Conservation (phyloP, 2,113 vertebrate species). For the Urocolius indicus region DNA sequence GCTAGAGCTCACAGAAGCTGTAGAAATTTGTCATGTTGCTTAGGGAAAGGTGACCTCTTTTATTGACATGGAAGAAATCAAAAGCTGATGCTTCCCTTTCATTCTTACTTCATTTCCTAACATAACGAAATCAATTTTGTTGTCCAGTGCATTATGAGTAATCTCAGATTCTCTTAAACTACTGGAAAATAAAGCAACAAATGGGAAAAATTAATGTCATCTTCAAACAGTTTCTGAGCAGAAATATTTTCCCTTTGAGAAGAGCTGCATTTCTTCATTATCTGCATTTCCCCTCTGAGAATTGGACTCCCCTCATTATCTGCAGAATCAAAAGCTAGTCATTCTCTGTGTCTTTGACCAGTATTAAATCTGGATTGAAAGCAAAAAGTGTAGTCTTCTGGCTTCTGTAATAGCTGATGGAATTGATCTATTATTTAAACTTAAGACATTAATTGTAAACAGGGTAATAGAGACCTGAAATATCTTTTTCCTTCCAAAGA, state of each 20-base stretch:
- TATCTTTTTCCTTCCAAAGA: not conserved
- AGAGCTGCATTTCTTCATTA: not conserved
- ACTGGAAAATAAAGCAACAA: not conserved
- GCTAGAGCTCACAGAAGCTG: not conserved
- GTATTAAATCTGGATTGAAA: not conserved
- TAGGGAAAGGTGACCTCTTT: not conserved
- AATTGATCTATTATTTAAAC: conserved; percentile 19
- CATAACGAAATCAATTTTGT: not conserved
- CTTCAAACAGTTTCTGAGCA: not conserved
- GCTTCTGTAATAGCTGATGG: not conserved
- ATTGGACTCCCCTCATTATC: not conserved
- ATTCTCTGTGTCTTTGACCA: not conserved
- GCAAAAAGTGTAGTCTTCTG: not conserved
- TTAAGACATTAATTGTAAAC: not conserved
- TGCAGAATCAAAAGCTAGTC: not conserved
- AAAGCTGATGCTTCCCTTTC: not conserved
- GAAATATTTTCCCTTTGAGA: not conserved
- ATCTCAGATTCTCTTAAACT: not conserved
- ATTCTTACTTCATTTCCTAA: not conserved
- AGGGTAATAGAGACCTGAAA: not conserved
- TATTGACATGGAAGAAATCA: not conserved
- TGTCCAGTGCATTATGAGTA: not conserved
- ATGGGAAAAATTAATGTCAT: not conserved
- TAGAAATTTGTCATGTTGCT: not conserved
- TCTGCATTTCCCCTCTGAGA: not conserved